These are phyloP conservation scores for Macrosteles quadrilineatus DNA, from an alignment of 1,140 invertebrate species.

Conservation along the genomic window DNA sequence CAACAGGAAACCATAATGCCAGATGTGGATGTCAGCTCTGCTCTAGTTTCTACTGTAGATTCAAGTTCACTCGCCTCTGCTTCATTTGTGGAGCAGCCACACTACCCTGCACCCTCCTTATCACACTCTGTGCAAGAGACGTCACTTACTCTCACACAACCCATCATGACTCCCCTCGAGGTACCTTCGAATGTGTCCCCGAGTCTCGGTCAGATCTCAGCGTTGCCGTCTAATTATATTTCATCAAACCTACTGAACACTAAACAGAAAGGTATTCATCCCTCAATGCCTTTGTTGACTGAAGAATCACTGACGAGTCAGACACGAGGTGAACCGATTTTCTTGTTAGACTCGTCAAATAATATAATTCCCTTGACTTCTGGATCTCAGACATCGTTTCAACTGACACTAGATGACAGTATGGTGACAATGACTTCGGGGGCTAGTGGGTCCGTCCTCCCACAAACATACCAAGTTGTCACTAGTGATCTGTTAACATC, in stretches of 20 bases:
- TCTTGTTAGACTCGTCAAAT: conserved; percentile 6
- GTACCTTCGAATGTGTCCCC: conserved; percentile 52
- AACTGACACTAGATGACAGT: conserved; percentile 23
- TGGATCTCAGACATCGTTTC: conserved; percentile 12
- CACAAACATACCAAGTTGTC: conserved; percentile 18
- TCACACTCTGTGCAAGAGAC: conserved; percentile 66
- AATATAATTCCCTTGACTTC: conserved; percentile 12
- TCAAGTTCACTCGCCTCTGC: background rate
- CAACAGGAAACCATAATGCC: conserved; percentile 57
- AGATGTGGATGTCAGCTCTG: conserved; percentile 38
- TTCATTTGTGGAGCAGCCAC: conserved; percentile 18
- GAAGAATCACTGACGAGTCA: conserved; percentile 11
- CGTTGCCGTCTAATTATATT: conserved; percentile 10
- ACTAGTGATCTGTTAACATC: background rate
- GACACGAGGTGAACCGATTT: conserved; percentile 12
- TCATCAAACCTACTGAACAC: conserved; percentile 10
- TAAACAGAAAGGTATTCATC: conserved; percentile 17
- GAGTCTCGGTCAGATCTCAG: conserved; percentile 1
- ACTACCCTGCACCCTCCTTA: conserved; percentile 49
- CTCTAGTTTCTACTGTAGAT: conserved; percentile 11
- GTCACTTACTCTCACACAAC: conserved; percentile 66
- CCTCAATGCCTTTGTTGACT: conserved; percentile 23
- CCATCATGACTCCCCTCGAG: conserved; percentile 78
- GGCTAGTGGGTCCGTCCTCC: background rate
- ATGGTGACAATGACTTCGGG: conserved; percentile 25